Base-by-base conservation (phyloP, 35 echinoderm and acorn worm genomes). In the Acanthaster planci region DNA sequence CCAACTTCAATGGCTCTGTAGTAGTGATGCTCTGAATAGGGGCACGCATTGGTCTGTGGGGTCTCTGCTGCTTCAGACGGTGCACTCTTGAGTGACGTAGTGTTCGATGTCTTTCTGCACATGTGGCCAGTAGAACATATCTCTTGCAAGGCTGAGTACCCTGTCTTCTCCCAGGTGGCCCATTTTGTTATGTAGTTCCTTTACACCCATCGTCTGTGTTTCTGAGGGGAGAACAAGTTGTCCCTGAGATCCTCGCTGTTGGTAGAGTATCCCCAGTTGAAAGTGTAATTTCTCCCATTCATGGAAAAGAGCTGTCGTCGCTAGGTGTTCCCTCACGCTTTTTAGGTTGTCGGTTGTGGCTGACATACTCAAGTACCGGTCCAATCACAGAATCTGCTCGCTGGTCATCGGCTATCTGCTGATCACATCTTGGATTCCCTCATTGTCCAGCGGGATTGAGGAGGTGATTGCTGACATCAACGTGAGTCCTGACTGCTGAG, bases 121-220 rank as follows among this genome's bases (percentile, higher is more conserved):
- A 50, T 93, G 40, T 4, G 91, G 86, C 86, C 91, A 93, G 55
- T 56, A 93, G 51, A 93, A 87, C 52, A 77, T 38, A 21, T 93
- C 55, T 50, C 82, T 38, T 18, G 51, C 92, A 32, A 89, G 76
- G 39, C 75, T 60, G 29, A 87, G 30, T 7, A 87, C 80, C 34
- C 81, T 84, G 37, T 84, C 86, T 39, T 47, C 19, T 27, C 91
- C 86, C 4, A 86, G 32, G 53, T 93, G 91, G 40, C 86, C 86
- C 91, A 88, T 88, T 14, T 88, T 55, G 29, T 93, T 89, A 55
- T 93, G 91, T 23, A 93, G 55, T 30, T 88, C 55, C 55, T 76
- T 8, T 82, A 77, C 2, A 93, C 90, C 38, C 59, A 7, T 21
- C 39, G 22, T 36, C 51, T 60, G 67, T 88, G 78, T 37, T 56